These are phyloP conservation scores for Melanotaenia parkinsoni DNA, from an alignment of 2,797 vertebrate species.

Conservation along the genomic window DNA sequence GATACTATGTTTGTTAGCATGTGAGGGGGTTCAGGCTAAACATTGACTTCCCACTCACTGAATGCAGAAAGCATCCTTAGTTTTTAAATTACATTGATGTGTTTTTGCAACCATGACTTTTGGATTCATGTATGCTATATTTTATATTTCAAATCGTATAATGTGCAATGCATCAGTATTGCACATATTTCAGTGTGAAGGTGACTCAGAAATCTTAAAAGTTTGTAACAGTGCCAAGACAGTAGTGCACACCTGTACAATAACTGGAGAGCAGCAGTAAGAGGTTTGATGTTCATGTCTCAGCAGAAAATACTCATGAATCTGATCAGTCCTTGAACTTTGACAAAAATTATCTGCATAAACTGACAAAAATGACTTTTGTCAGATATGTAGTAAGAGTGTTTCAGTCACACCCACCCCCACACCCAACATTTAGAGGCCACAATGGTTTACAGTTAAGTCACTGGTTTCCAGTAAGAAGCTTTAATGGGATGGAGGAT, in stretches of 20 bases:
- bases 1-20: not conserved
- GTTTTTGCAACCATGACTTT: not conserved
- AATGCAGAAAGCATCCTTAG: not conserved
- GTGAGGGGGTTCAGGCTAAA: not conserved
- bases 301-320: slow-evolving; percentile 25
- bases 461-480: slow-evolving; percentile 73
- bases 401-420: slow-evolving; percentile 20
- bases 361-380: not conserved
- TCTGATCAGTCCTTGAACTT: slow-evolving; percentile 36
- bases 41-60: not conserved
- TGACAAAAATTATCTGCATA: slow-evolving; percentile 30
- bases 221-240: not conserved
- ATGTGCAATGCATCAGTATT: not conserved
- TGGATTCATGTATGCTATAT: not conserved
- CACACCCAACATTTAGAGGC: not conserved
- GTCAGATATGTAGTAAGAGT: slow-evolving; percentile 5
- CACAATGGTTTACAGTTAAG: slow-evolving; percentile 43
- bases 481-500: slow-evolving; percentile 33
- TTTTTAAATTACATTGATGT: no score
- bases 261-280: not conserved
- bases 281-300: slow-evolving; percentile 20
- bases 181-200: no score
- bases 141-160: not conserved
- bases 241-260: not conserved
- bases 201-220: not conserved